Conservation (phyloP, 2,888 invertebrate species). For the Synergus umbraculus region DNA sequence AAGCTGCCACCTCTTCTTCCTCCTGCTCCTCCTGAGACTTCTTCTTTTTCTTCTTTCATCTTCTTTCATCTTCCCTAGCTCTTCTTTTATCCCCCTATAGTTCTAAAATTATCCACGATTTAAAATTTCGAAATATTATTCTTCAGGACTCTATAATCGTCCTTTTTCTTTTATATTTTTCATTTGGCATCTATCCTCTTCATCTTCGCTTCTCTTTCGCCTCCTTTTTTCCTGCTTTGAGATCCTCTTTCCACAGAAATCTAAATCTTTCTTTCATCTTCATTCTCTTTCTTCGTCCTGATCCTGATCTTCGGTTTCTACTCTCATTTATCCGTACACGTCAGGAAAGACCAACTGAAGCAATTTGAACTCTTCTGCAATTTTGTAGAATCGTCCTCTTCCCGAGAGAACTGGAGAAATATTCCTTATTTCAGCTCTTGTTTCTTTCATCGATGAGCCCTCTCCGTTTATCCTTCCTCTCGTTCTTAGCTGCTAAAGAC, state of each 20-base stretch:
- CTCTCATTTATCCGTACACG: conserved; percentile 59
- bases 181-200: no score
- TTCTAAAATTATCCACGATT: conserved; percentile 23
- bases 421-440: neutral
- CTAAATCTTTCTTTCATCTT: conserved; percentile 45
- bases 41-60: conserved; percentile 35
- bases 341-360: conserved; percentile 60
- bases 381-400: conserved; percentile 45
- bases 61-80: conserved; percentile 18
- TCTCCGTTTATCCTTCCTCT: conserved; percentile 44
- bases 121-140: neutral
- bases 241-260: neutral
- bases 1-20: conserved; percentile 56
- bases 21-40: conserved; percentile 14
- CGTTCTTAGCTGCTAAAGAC: conserved; percentile 42
- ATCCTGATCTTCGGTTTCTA: conserved; percentile 37
- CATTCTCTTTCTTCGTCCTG: conserved; percentile 37
- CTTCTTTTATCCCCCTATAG: neutral
- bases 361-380: conserved; percentile 50
- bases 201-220: no score
- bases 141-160: neutral
- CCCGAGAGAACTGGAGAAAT: conserved; percentile 17
- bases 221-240: conserved; percentile 11
- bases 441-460: conserved; percentile 34
- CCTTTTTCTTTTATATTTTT: conserved; percentile 39